Percentiles rank a stretch among this genome's conserved stretches.
These are phyloP conservation scores for Oophaga sylvatica DNA, from an alignment of 2,797 vertebrate genomes.

Conservation along the genomic window DNA sequence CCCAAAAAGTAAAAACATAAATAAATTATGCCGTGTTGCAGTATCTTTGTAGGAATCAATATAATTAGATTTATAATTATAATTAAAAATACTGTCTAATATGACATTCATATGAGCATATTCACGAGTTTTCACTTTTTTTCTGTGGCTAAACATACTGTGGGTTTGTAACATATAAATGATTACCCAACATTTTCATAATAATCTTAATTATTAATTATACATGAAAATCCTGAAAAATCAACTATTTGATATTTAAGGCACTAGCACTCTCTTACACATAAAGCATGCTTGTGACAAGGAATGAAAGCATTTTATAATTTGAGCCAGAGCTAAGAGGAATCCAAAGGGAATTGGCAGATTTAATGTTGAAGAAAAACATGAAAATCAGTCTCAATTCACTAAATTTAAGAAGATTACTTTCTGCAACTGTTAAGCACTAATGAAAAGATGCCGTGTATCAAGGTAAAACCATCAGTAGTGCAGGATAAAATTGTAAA, in stretches of 20 bases:
- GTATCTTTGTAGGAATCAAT: too few species aligned
- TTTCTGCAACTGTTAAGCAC: slow-evolving; percentile 54
- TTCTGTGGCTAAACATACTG: not conserved
- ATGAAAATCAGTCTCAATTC: slow-evolving; percentile 57
- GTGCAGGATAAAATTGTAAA: slow-evolving; percentile 59
- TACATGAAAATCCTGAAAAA: not conserved
- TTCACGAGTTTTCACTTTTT: not conserved
- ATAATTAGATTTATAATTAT: not conserved
- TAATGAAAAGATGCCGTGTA: slow-evolving; percentile 60
- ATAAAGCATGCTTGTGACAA: slow-evolving; percentile 52
- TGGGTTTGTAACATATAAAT: not conserved
- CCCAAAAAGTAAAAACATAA: too few species aligned
- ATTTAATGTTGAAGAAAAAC: slow-evolving; percentile 52
- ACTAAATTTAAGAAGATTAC: slow-evolving; percentile 59
- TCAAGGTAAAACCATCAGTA: slow-evolving; percentile 58
- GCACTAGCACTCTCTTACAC: not conserved
- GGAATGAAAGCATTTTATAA: slow-evolving; percentile 52
- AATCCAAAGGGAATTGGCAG: slow-evolving; percentile 39
- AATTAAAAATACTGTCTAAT: not conserved
- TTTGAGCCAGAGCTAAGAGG: slow-evolving; percentile 44
- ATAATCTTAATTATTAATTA: not conserved
- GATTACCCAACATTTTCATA: not conserved
- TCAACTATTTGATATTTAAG: not conserved
- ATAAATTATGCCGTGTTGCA: too few species aligned
- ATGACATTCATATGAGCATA: too few species aligned